phyloP scores from a whole-genome alignment of 2,113 vertebrate genomes.

The Grantiella picta region DNA sequence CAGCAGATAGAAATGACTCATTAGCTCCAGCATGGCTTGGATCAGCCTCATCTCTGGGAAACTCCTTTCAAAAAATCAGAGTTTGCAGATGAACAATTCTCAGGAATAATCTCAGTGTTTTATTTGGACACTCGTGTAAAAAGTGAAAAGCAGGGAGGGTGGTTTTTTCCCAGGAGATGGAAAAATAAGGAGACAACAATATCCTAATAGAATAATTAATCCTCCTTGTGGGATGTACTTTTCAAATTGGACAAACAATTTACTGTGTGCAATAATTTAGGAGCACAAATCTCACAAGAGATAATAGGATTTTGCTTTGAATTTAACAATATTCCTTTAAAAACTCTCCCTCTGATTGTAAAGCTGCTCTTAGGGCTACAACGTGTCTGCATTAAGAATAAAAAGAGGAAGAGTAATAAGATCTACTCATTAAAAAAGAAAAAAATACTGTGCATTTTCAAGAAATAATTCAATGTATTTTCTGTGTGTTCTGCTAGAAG shows the following conservation, averaged over 20 bases:
- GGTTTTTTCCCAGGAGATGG: background rate
- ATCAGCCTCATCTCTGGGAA: background rate
- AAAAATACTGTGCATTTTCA: background rate
- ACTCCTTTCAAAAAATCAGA: background rate
- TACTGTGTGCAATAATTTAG: background rate
- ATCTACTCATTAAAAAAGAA: background rate
- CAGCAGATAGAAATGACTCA: background rate
- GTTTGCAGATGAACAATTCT: background rate
- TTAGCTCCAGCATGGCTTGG: background rate
- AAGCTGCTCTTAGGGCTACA: background rate
- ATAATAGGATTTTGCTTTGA: background rate
- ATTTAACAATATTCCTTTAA: background rate
- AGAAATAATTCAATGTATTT: background rate
- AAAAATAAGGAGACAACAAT: background rate
- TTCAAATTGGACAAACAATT: background rate
- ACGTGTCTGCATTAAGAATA: background rate
- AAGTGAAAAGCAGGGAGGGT: background rate
- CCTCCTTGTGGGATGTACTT: background rate
- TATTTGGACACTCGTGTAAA: fast-evolving
- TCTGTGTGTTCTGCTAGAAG: background rate
- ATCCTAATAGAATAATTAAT: background rate
- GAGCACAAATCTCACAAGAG: background rate
- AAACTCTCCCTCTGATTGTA: background rate
- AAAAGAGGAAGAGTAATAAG: background rate
- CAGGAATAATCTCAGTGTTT: background rate